These are phyloP conservation scores for Laticauda laticaudata DNA, from an alignment of 2,113 vertebrate species.

Conservation along the genomic window DNA sequence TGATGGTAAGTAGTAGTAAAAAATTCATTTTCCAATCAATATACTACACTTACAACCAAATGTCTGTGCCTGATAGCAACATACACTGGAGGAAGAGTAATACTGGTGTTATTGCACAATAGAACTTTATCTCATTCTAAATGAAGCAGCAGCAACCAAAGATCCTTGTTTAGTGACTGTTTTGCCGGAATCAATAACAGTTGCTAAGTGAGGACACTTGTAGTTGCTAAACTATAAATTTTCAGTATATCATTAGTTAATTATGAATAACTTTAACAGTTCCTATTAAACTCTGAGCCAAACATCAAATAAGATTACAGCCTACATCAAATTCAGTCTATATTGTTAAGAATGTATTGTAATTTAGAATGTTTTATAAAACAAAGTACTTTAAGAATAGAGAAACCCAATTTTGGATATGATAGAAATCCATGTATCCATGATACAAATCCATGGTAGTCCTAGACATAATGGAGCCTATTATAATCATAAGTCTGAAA, in stretches of 20 bases:
- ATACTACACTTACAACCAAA: not conserved
- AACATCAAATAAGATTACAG: not conserved
- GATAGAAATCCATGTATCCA: not conserved
- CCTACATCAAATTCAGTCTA: not conserved
- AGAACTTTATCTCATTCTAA: not conserved
- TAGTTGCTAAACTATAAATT: not conserved
- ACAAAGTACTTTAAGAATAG: not conserved
- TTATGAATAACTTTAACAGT: not conserved
- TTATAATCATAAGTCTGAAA: not conserved
- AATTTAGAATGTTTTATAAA: not conserved
- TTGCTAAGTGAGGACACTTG: not conserved
- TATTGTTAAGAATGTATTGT: not conserved
- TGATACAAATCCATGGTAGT: not conserved
- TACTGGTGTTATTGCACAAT: not conserved
- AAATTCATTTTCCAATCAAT: not conserved
- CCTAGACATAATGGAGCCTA: not conserved
- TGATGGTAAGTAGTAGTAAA: not conserved
- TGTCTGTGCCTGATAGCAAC: not conserved
- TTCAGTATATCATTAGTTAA: not conserved
- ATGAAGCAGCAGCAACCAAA: not conserved
- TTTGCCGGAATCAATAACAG: not conserved
- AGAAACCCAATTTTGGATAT: not conserved
- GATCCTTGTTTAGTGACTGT: not conserved
- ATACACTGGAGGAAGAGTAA: not conserved
- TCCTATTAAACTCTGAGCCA: not conserved